Conservation (phyloP, 2,113 vertebrate genomes). For the Aplodontia rufa region DNA sequence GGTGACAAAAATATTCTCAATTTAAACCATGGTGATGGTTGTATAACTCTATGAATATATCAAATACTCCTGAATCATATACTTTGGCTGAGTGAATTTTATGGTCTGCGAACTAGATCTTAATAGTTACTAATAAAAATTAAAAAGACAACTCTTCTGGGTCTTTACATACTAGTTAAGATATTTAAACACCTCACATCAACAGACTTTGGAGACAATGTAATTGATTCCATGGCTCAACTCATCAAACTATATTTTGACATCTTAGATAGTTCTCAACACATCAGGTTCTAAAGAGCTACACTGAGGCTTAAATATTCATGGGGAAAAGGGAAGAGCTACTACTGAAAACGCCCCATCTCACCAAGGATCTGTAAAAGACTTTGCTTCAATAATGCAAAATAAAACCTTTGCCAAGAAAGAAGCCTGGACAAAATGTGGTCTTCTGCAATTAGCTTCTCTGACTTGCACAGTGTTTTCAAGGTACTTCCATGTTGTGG, state of each 20-base stretch:
- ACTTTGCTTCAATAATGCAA: constrained; percentile 1
- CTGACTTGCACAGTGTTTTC: background rate
- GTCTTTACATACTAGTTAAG: background rate
- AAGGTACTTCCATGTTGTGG: background rate
- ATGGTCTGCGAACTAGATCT: background rate
- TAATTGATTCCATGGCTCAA: background rate
- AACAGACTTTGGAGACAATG: background rate
- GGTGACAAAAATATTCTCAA: background rate
- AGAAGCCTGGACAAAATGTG: background rate
- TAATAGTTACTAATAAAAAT: background rate
- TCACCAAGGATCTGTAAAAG: background rate
- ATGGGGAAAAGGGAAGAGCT: background rate
- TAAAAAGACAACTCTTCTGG: background rate
- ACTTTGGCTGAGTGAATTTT: background rate
- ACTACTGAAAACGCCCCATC: background rate
- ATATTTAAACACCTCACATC: background rate
- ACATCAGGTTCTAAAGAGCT: background rate
- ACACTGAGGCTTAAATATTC: background rate
- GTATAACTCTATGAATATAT: background rate
- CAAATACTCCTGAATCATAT: background rate
- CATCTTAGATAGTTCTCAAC: background rate
- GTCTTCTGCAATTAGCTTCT: background rate
- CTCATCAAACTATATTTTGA: background rate
- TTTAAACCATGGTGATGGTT: background rate
- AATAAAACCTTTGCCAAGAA: constrained; percentile 17